Percentiles rank a stretch among this genome's conserved stretches.
These are phyloP conservation scores for Chiroxiphia lanceolata DNA, from an alignment of 2,797 vertebrate genomes.

Conservation along the genomic window DNA sequence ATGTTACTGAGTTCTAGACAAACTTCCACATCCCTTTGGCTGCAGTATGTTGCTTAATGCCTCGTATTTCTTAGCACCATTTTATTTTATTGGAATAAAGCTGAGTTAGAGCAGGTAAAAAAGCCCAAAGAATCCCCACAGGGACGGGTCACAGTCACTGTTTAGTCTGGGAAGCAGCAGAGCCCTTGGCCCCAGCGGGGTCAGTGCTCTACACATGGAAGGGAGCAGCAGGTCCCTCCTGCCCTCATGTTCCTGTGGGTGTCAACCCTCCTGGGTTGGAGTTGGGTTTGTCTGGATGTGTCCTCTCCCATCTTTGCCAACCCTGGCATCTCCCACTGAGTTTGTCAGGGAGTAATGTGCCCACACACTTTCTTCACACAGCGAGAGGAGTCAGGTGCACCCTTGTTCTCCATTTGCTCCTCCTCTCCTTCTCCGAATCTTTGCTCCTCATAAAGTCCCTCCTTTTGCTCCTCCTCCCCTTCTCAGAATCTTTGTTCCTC, in stretches of 20 bases:
- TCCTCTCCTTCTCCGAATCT: background rate
- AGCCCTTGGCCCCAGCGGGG: background rate
- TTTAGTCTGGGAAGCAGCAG: background rate
- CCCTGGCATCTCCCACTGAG: background rate
- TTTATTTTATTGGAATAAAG: background rate
- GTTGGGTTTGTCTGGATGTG: background rate
- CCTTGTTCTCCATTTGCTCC: background rate
- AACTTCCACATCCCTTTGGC: background rate
- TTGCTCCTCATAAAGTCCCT: background rate
- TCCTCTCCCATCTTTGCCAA: background rate
- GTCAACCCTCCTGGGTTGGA: background rate
- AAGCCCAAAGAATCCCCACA: background rate
- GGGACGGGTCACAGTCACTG: background rate
- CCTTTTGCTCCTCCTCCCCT: background rate
- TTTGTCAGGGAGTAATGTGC: background rate
- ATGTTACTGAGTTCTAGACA: background rate
- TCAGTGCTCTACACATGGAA: rapidly evolving
- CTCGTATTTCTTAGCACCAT: background rate
- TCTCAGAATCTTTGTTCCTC: background rate
- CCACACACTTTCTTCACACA: background rate
- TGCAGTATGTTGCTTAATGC: background rate
- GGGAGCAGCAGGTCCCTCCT: background rate
- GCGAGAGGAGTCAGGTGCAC: background rate
- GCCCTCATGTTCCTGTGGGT: rapidly evolving
- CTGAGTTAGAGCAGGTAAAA: background rate